These are phyloP conservation scores for Halyomorpha halys DNA, from an alignment of 1,140 invertebrate genomes.

Conservation along the genomic window DNA sequence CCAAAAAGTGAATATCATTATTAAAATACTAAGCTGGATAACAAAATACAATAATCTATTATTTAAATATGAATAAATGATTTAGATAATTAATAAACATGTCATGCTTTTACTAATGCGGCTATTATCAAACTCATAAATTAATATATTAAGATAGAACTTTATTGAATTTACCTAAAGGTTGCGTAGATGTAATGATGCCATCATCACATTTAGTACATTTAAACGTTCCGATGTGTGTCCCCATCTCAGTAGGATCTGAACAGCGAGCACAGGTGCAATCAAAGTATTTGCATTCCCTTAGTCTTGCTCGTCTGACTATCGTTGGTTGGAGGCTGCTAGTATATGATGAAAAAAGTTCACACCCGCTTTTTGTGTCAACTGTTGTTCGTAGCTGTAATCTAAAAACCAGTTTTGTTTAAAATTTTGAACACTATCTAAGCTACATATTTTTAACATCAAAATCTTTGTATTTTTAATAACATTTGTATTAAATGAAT, in stretches of 20 bases:
- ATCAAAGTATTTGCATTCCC: constrained; percentile 62
- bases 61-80: too few species aligned
- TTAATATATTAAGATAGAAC: not conserved
- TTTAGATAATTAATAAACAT: too few species aligned
- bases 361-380: constrained; percentile 48
- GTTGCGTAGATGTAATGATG: constrained; percentile 47
- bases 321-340: constrained; percentile 55
- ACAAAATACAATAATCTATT: too few species aligned
- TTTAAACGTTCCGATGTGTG: constrained; percentile 64
- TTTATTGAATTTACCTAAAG: constrained; percentile 40
- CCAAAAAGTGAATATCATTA: too few species aligned
- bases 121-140: not conserved
- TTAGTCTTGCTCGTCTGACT: constrained; percentile 54
- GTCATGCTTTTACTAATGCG: not conserved
- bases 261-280: constrained; percentile 60
- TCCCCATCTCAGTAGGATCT: constrained; percentile 64
- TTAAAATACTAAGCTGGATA: too few species aligned
- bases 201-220: constrained; percentile 67
- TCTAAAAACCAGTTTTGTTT: constrained; percentile 18
- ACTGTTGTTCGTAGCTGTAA: constrained; percentile 51
- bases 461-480: too few species aligned
- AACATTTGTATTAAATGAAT: too few species aligned
- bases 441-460: not conserved
- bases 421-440: not conserved
- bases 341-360: constrained; percentile 63